A percentile compares a stretch with the other conserved stretches of the same genome.
These are phyloP conservation scores for Daktulosphaira vitifoliae DNA, from an alignment of 1,140 invertebrate species.

Conservation along the genomic window DNA sequence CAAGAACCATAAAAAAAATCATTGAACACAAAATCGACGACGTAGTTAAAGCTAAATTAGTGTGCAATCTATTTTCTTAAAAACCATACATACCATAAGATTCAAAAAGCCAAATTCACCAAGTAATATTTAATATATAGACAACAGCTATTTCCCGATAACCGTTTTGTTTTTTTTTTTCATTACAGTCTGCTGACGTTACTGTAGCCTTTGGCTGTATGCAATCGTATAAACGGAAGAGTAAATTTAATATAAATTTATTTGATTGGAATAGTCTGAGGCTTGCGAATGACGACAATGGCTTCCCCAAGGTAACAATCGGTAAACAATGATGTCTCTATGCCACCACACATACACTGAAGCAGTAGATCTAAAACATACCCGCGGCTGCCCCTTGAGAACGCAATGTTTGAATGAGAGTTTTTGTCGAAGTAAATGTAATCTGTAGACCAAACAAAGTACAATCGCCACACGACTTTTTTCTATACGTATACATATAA, in stretches of 20 bases:
- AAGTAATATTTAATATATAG: too few species aligned
- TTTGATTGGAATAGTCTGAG: neutral
- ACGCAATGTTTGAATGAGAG: neutral
- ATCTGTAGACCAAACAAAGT: conserved; percentile 25
- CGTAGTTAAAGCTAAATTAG: too few species aligned
- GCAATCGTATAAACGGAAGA: neutral
- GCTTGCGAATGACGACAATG: neutral
- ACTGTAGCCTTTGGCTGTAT: neutral
- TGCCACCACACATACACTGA: too few species aligned
- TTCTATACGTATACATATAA: neutral
- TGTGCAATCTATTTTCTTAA: too few species aligned
- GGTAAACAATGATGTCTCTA: conserved; percentile 15
- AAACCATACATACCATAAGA: too few species aligned
- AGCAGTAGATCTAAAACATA: neutral
- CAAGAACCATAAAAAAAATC: too few species aligned
- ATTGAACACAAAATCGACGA: too few species aligned
- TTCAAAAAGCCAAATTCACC: too few species aligned
- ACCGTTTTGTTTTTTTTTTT: too few species aligned
- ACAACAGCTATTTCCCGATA: too few species aligned
- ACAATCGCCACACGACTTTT: neutral
- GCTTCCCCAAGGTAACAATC: conserved; percentile 26
- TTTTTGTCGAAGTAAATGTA: neutral
- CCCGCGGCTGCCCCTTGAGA: neutral
- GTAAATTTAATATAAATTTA: conserved; percentile 29
- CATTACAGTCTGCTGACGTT: neutral